Percentiles rank a stretch among this genome's conserved stretches.
These are phyloP conservation scores for Hipparchia semele DNA, from an alignment of 2,888 invertebrate genomes.

Conservation along the genomic window DNA sequence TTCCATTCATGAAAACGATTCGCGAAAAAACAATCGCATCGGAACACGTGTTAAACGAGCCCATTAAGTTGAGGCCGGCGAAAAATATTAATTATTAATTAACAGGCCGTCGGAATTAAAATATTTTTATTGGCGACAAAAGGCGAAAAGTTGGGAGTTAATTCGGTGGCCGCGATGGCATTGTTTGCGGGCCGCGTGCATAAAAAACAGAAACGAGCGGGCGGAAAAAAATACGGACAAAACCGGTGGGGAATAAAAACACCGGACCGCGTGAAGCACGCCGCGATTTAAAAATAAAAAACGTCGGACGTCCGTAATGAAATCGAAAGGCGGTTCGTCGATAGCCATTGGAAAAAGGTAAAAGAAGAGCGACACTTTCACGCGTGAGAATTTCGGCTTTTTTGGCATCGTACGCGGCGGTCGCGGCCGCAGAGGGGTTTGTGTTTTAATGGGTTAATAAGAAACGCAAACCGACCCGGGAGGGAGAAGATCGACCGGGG, in stretches of 20 bases:
- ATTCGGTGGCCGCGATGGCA: slow-evolving; percentile 78
- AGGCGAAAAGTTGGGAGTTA: slow-evolving; percentile 79
- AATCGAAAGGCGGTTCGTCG: slow-evolving; percentile 83
- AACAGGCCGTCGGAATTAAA: slow-evolving; percentile 77
- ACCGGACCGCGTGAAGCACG: slow-evolving; percentile 68
- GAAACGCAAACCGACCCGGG: slow-evolving; percentile 43
- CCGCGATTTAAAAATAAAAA: slow-evolving; percentile 82
- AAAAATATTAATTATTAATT: slow-evolving; percentile 83
- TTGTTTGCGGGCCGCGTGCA: slow-evolving; percentile 79
- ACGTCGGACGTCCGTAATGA: slow-evolving; percentile 80
- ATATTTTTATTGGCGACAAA: slow-evolving; percentile 81
- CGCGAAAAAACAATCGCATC: slow-evolving; percentile 72
- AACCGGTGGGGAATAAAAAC: slow-evolving; percentile 68
- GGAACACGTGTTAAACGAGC: slow-evolving; percentile 77
- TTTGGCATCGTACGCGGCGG: slow-evolving; percentile 60
- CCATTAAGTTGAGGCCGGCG: slow-evolving; percentile 74
- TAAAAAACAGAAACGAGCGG: slow-evolving; percentile 73
- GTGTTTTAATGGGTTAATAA: slow-evolving; percentile 54
- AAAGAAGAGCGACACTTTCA: slow-evolving; percentile 78
- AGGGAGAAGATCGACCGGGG: neutral
- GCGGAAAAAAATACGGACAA: slow-evolving; percentile 71
- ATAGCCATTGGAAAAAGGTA: slow-evolving; percentile 80
- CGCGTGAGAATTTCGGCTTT: slow-evolving; percentile 80
- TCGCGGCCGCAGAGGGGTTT: slow-evolving; percentile 49
- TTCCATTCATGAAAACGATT: slow-evolving; percentile 80